Evolutionary conservation across 2,113 vertebrate genomes (phyloP).

Genomic region (Triplophysa siluroides): DNA sequence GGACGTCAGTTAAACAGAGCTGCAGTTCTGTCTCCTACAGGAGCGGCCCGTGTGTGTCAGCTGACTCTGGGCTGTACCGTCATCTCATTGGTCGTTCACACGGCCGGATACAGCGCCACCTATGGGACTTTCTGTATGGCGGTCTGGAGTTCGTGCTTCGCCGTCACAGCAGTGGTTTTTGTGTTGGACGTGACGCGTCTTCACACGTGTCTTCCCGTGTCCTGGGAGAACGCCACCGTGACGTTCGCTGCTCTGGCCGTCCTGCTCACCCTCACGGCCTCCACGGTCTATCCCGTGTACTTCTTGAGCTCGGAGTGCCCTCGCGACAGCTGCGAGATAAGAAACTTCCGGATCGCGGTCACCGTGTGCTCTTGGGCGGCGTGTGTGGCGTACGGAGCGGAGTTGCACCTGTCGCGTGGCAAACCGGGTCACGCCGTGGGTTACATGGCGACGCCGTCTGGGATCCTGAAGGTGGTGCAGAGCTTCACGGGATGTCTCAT

Average conservation of each 20-base stretch:
- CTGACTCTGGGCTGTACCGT: slow-evolving; percentile 82
- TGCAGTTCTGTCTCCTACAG: slow-evolving; percentile 80
- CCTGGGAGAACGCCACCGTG: slow-evolving; percentile 95
- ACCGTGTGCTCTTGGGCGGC: slow-evolving; percentile 82
- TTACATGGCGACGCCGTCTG: slow-evolving; percentile 90
- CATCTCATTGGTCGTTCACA: slow-evolving; percentile 86
- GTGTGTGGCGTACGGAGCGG: slow-evolving; percentile 72
- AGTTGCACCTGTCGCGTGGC: slow-evolving; percentile 85
- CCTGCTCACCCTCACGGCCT: slow-evolving; percentile 80
- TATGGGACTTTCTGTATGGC: slow-evolving; percentile 90
- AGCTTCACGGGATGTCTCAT: slow-evolving; percentile 88
- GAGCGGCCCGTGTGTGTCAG: slow-evolving; percentile 83
- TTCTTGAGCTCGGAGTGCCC: slow-evolving; percentile 79
- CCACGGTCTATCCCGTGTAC: slow-evolving; percentile 85
- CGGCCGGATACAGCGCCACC: slow-evolving; percentile 77
- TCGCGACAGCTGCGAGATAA: slow-evolving; percentile 74
- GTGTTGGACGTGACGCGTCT: slow-evolving; percentile 84
- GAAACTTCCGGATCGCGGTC: slow-evolving; percentile 85
- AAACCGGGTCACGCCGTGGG: slow-evolving; percentile 80
- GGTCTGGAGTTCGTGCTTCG: slow-evolving; percentile 88
- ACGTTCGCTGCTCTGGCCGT: slow-evolving; percentile 86
- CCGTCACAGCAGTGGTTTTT: slow-evolving; percentile 75
- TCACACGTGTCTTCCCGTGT: slow-evolving; percentile 82
- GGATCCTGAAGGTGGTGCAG: slow-evolving; percentile 92
- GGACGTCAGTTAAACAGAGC: slow-evolving; percentile 80